phyloP scores from a whole-genome alignment of 2,113 vertebrate species.

The Chunga burmeisteri region DNA sequence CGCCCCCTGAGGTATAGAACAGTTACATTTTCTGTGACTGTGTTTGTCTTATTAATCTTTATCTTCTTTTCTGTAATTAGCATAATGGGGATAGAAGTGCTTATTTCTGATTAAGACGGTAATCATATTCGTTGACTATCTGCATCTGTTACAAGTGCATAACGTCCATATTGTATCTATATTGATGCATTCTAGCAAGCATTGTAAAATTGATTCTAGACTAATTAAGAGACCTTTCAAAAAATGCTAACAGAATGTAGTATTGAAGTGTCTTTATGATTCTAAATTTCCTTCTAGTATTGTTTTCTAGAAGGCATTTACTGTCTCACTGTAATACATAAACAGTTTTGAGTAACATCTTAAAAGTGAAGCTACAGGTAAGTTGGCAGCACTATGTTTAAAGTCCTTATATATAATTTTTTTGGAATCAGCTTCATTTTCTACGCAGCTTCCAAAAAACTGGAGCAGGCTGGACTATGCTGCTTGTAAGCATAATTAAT shows the following conservation, averaged over 20 bases:
- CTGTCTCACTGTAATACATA: background rate
- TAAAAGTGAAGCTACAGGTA: background rate
- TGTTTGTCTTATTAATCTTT: background rate
- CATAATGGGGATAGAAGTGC: background rate
- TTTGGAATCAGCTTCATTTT: background rate
- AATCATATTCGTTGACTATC: background rate
- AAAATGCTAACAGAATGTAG: background rate
- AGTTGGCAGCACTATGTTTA: background rate
- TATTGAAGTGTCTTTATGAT: background rate
- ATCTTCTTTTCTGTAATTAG: background rate
- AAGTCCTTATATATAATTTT: background rate
- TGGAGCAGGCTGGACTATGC: background rate
- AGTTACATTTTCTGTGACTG: background rate
- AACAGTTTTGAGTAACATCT: background rate
- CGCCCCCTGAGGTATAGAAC: constrained; percentile 74
- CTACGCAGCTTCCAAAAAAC: background rate
- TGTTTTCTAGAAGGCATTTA: background rate
- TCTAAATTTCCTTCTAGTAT: background rate
- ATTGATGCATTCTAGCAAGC: background rate
- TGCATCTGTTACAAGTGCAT: background rate
- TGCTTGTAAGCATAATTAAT: background rate
- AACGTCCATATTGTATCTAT: background rate
- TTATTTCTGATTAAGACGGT: background rate
- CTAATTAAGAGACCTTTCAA: background rate
- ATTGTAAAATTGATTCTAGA: background rate